Evolutionary conservation across 2,797 vertebrate genomes (phyloP), one percentile per base, ranked within the genome.

Genomic region (Harpagifer antarcticus): DNA sequence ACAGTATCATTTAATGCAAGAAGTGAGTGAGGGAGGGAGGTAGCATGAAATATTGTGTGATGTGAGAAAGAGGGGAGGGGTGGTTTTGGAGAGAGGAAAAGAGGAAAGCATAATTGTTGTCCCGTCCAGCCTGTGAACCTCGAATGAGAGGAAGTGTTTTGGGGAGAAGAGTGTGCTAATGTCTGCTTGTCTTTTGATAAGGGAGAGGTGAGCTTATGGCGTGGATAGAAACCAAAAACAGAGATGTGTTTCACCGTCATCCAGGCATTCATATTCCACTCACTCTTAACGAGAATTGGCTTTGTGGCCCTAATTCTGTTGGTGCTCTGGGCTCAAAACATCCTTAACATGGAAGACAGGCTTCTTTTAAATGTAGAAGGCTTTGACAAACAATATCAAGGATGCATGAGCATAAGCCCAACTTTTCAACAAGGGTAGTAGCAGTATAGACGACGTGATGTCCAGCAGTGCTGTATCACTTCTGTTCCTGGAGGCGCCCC

Each of bases 1-100:
- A 93, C 91, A 92, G 89, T 92, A 91, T 89, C 86, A 89, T 91
- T 92, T 93, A 91, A 92, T 87, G 83, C 27, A 47, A 86, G 84
- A 72, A 80, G 82, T 86, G 88, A 86, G 83, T 11, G 76, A 81
- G 81, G 27, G 85, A 81, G 85, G 82, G 87, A 82, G 84, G 87
- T 65, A 83, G 89, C 87, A 89, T 87, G 81, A 81, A 90, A 89
- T 82, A 82, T 48, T 85, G 76, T 87, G 88, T 86, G 89, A 91
- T 85, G 74, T 86, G 83, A 85, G 68, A 77, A 75, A 75, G 69
- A 80, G 78, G 71, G 70, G 59, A 78, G 64, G 66, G 71, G 50
- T 37, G 76, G 68, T 42, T 76, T 66, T 79, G 76, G 78, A 78
- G 70, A 72, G 74, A 77, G 84, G 61, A 54, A 86, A 54, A 68